These are phyloP conservation scores for Platichthys flesus DNA, from an alignment of 2,113 vertebrate genomes.

Conservation along the genomic window DNA sequence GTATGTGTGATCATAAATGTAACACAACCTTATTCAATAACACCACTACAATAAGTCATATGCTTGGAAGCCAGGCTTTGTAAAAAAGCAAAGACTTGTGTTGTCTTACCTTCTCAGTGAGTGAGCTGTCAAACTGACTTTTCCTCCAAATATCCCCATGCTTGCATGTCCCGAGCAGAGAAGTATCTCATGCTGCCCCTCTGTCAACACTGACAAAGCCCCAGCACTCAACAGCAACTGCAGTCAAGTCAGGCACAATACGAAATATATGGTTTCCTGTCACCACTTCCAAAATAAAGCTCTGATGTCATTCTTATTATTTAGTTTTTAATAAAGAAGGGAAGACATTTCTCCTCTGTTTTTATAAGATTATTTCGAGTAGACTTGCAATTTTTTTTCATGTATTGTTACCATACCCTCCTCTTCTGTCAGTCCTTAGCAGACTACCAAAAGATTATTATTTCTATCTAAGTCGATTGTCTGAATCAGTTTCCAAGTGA, in stretches of 20 bases:
- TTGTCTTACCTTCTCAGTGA: conserved; percentile 53
- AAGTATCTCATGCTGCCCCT: conserved; percentile 59
- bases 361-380: background rate
- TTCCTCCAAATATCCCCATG: conserved; percentile 49
- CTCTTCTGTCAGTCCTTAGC: too few relatives aligned
- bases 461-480: background rate
- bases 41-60: background rate
- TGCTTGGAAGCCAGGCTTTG: background rate
- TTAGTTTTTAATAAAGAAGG: background rate
- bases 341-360: background rate
- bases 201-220: conserved; percentile 54
- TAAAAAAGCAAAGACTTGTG: background rate
- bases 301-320: background rate
- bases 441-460: too few relatives aligned
- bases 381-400: too few relatives aligned
- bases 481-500: too few relatives aligned
- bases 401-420: too few relatives aligned
- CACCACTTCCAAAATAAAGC: conserved; percentile 62
- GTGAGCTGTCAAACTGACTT: conserved; percentile 50
- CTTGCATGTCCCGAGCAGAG: conserved; percentile 46
- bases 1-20: background rate
- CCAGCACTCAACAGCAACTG: conserved; percentile 1
- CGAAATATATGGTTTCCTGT: conserved; percentile 15
- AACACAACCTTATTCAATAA: background rate
- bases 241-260: background rate